phyloP scores from a whole-genome alignment of 2,113 vertebrate species.

The Cyphomyrus discorhynchus region DNA sequence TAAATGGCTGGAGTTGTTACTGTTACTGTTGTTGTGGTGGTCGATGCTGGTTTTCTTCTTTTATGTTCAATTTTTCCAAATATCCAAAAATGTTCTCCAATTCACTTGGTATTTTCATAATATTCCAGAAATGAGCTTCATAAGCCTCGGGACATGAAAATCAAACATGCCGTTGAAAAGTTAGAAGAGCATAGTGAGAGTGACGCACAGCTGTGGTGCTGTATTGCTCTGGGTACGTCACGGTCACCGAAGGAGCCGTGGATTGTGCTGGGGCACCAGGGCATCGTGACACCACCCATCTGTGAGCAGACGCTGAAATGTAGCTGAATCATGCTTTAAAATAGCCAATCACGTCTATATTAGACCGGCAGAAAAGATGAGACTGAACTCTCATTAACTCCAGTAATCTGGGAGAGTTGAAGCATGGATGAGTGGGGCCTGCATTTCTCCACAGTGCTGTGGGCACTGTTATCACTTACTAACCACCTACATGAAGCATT shows the following conservation, averaged over 20 bases:
- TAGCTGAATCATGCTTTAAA: neutral
- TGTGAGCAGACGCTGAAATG: neutral
- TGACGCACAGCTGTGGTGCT: neutral
- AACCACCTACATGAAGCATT: neutral
- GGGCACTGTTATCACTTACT: neutral
- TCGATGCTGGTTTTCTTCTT: neutral
- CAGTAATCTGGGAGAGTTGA: neutral
- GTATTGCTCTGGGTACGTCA: neutral
- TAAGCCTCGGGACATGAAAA: neutral
- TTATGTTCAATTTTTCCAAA: neutral
- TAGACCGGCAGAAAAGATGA: neutral
- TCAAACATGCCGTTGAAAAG: neutral
- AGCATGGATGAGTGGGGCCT: neutral
- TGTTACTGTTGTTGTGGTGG: neutral
- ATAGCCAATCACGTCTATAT: neutral
- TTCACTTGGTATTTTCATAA: neutral
- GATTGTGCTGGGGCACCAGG: neutral
- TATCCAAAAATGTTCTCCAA: neutral
- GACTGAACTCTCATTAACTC: neutral
- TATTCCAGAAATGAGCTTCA: neutral
- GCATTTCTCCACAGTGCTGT: neutral
- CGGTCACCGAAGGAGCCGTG: neutral
- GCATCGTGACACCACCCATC: neutral
- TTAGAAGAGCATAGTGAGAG: neutral
- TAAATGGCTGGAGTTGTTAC: neutral